phyloP scores from a whole-genome alignment of 2,888 invertebrate genomes.

The Apeira syringaria region DNA sequence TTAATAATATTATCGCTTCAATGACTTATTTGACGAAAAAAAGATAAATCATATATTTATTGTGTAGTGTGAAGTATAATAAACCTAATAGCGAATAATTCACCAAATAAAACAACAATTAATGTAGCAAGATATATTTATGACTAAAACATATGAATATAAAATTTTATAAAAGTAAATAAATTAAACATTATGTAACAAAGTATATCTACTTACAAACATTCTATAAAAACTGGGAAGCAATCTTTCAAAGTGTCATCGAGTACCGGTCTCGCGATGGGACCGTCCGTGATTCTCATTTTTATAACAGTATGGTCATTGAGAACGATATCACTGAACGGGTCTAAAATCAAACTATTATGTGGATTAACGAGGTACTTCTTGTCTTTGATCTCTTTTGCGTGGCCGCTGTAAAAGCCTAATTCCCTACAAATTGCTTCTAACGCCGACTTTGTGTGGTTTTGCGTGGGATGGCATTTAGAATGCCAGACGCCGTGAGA shows the following conservation, averaged over 20 bases:
- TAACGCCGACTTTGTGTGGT: constrained; percentile 77
- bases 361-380: constrained; percentile 39
- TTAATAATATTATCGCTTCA: too few relatives aligned
- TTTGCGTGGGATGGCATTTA: constrained; percentile 85
- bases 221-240: constrained; percentile 76
- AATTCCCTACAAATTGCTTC: constrained; percentile 85
- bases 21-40: too few relatives aligned
- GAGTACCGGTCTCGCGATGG: constrained; percentile 59
- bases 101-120: too few relatives aligned
- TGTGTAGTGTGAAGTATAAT: too few relatives aligned
- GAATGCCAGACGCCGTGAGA: constrained; percentile 89
- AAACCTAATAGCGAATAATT: too few relatives aligned
- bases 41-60: too few relatives aligned
- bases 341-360: constrained; percentile 56
- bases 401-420: constrained; percentile 84
- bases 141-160: too few relatives aligned
- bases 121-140: too few relatives aligned
- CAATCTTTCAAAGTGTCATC: constrained; percentile 54
- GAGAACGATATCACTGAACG: constrained; percentile 61
- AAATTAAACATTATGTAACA: too few relatives aligned
- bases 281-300: constrained; percentile 61
- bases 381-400: constrained; percentile 56
- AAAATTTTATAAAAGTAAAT: too few relatives aligned
- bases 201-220: constrained; percentile 43
- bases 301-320: constrained; percentile 66